A percentile compares a stretch with the other conserved stretches of the same genome.
Conservation (phyloP, 1,140 invertebrate species). For the Gyrodactylus salaris region DNA sequence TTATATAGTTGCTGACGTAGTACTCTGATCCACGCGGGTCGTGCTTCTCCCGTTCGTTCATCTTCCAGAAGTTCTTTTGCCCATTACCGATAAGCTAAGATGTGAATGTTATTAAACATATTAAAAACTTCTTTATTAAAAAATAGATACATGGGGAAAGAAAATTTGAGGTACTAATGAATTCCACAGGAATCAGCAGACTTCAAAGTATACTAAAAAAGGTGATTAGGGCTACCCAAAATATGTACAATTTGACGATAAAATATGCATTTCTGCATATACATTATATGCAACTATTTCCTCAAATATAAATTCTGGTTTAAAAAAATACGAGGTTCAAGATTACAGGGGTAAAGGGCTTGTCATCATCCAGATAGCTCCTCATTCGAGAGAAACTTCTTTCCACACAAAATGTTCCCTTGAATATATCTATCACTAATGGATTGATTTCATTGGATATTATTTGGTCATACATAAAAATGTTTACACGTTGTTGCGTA, state of each 20-base stretch:
- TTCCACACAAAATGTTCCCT: no score
- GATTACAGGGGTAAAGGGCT: no score
- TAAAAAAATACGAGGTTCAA: no score
- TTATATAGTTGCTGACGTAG: neutral
- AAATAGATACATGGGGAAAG: neutral
- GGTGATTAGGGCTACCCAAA: neutral
- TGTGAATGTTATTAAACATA: neutral
- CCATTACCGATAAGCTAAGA: neutral
- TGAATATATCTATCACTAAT: no score
- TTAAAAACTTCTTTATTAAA: neutral
- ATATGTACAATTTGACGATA: neutral
- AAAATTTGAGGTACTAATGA: neutral
- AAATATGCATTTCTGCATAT: no score
- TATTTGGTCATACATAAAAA: no score
- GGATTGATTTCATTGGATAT: no score
- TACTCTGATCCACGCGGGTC: neutral
- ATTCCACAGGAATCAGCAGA: neutral
- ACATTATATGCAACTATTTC: no score
- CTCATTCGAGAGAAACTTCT: no score
- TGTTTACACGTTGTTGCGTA: no score
- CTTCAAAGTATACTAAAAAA: neutral
- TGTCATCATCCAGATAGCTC: no score
- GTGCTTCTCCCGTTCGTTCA: neutral
- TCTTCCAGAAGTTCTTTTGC: neutral
- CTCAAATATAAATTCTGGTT: no score